These are phyloP conservation scores for Nylanderia fulva DNA, from an alignment of 1,140 invertebrate species.

Conservation along the genomic window DNA sequence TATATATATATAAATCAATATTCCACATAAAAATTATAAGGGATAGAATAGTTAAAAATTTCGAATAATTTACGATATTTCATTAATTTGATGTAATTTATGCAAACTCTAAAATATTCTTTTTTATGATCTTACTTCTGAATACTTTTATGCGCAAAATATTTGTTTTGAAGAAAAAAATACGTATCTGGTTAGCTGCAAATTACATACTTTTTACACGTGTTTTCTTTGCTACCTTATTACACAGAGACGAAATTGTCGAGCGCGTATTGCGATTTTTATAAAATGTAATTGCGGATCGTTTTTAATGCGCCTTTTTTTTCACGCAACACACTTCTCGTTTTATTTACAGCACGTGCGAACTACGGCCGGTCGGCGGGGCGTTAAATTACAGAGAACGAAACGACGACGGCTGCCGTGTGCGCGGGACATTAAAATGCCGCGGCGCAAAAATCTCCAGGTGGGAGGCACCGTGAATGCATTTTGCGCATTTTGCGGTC, in stretches of 20 bases:
- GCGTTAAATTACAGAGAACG: conserved; percentile 65
- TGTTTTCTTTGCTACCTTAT: too few relatives aligned
- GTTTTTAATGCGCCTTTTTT: not conserved
- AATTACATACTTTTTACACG: too few relatives aligned
- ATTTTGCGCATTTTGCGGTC: conserved; percentile 58
- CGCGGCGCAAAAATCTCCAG: conserved; percentile 46
- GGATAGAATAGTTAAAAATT: too few relatives aligned
- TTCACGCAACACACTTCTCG: conserved; percentile 21
- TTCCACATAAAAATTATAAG: not conserved
- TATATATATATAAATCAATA: too few relatives aligned
- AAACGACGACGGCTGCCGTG: conserved; percentile 54
- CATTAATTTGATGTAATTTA: too few relatives aligned
- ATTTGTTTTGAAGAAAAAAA: too few relatives aligned
- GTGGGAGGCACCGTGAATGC: conserved; percentile 38
- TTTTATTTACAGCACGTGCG: conserved; percentile 44
- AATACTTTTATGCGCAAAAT: too few relatives aligned
- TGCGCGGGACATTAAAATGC: conserved; percentile 44
- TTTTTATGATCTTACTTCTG: too few relatives aligned
- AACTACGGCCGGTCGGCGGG: conserved; percentile 29
- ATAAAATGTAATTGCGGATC: conserved; percentile 6
- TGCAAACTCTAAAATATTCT: too few relatives aligned
- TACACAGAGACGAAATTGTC: too few relatives aligned
- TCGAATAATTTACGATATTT: too few relatives aligned
- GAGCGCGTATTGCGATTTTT: not conserved
- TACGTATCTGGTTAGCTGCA: too few relatives aligned